A percentile compares a stretch with the other conserved stretches of the same genome.
Conservation (phyloP, 2,797 vertebrate genomes). For the Alauda arvensis region DNA sequence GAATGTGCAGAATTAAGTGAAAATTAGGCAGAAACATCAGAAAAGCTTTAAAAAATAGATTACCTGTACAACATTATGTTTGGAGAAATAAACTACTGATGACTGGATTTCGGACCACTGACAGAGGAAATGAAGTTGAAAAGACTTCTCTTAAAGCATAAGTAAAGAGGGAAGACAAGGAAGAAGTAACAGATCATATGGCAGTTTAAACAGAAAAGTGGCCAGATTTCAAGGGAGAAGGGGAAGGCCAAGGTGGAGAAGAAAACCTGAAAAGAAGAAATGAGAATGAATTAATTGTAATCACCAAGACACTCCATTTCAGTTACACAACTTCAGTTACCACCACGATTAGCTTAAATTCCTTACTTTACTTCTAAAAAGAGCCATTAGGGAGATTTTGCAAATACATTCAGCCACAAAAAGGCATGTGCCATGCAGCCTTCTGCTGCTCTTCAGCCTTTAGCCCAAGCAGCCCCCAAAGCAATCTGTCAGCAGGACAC, state of each 20-base stretch:
- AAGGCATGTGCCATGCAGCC: neutral
- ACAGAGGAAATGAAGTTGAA: constrained; percentile 46
- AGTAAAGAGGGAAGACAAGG: constrained; percentile 18
- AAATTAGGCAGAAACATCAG: neutral
- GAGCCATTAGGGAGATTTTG: neutral
- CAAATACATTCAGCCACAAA: neutral
- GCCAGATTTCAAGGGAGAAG: constrained; percentile 22
- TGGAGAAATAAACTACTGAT: constrained; percentile 38
- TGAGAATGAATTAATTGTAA: constrained; percentile 44
- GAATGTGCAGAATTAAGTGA: neutral
- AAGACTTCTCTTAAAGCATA: constrained; percentile 45
- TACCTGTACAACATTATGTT: constrained; percentile 48
- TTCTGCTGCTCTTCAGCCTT: neutral
- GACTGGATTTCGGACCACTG: constrained; percentile 48
- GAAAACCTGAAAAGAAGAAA: constrained; percentile 66
- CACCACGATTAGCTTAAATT: neutral
- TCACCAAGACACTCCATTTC: neutral
- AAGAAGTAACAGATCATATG: neutral
- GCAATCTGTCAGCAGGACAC: neutral
- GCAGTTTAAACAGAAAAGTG: constrained; percentile 21
- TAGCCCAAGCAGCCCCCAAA: neutral
- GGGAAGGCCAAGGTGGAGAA: constrained; percentile 41
- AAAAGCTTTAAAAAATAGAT: constrained; percentile 33
- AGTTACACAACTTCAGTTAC: neutral
- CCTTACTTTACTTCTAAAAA: neutral